Base-by-base conservation (phyloP, 1,140 invertebrate species). In the Drosophila bipectinata region DNA sequence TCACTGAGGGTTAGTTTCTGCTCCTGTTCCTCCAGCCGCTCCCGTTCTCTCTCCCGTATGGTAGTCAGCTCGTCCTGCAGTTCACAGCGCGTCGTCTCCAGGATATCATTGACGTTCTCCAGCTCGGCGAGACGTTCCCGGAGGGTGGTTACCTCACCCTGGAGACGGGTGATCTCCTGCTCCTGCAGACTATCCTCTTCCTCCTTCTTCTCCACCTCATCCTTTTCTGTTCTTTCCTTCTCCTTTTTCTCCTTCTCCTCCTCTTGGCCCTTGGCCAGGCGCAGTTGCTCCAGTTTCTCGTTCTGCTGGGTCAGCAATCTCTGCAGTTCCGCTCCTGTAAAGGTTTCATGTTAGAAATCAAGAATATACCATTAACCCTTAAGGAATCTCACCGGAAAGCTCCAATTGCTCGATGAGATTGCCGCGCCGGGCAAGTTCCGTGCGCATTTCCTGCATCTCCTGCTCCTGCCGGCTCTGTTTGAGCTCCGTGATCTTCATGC, bases 1-100 rank as follows among this genome's bases (percentile, higher is more conserved):
- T 62, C 44, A 4, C 21, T 64, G 95, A 96, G 96, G 92, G 96
- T 94, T 69, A 95, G 94, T 91, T 96, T 95, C 9, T 95, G 96
- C 94, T 34, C 96, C 94, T 15, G 55, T 30, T 97, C 96, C 92
- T 95, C 95, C 72, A 94, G 44, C 90, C 92, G 55, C 92, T 91
- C 60, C 92, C 15, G 53, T 15, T 97, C 96, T 92, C 95, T 95
- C 73, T 94, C 52, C 90, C 92, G 55, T 92, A 91, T 57, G 91
- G 52, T 54, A 9, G 32, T 60, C 34, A 77, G 83, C 61, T 64
- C 82, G 9, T 88, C 75, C 5, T 91, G 75, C 7, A 93, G 73
- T 21, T 82, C 76, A 44, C 63, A 60, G 30, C 91, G 77, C 1
- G 73, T 82, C 55, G 90, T 79, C 49, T 91, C 82, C 37, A 85